A percentile compares a stretch with the other conserved stretches of the same genome.
phyloP scores from a whole-genome alignment of 2,797 vertebrate species.

The Mormyrops boulengeri region DNA sequence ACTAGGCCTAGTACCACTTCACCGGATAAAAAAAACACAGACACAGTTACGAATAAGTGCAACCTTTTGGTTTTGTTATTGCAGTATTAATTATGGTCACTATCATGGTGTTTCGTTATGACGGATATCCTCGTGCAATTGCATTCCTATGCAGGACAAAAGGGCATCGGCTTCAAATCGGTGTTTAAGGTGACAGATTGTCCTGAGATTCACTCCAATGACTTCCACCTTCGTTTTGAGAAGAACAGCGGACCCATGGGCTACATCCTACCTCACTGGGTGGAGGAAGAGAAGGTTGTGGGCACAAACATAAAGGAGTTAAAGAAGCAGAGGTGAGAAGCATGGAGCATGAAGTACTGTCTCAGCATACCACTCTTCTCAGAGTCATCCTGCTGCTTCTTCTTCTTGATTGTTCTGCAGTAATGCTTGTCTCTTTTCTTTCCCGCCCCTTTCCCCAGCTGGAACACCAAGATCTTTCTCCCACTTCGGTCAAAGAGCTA shows the following conservation, averaged over 20 bases:
- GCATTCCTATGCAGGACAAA: constrained; percentile 56
- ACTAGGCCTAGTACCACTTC: not conserved
- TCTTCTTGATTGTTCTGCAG: not conserved
- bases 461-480: constrained; percentile 69
- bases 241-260: constrained; percentile 67
- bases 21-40: not conserved
- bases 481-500: constrained; percentile 63
- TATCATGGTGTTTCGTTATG: not conserved
- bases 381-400: not conserved
- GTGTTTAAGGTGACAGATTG: constrained; percentile 72
- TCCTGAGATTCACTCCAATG: constrained; percentile 72
- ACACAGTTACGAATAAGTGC: not conserved
- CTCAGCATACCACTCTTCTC: not conserved
- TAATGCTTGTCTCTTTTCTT: not conserved
- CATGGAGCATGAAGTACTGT: not conserved
- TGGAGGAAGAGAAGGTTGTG: constrained; percentile 50
- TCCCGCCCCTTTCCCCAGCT: constrained; percentile 43
- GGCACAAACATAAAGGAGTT: constrained; percentile 36
- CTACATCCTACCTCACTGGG: constrained; percentile 74
- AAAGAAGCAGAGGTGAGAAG: constrained; percentile 48
- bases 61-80: not conserved
- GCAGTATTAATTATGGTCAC: not conserved
- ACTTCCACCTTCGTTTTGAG: constrained; percentile 66
- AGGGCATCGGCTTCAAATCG: constrained; percentile 73
- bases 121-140: not conserved